Percentiles rank a stretch among this genome's conserved stretches.
phyloP scores from a whole-genome alignment of 1,140 invertebrate species.

The Harlomillsia oculata region DNA sequence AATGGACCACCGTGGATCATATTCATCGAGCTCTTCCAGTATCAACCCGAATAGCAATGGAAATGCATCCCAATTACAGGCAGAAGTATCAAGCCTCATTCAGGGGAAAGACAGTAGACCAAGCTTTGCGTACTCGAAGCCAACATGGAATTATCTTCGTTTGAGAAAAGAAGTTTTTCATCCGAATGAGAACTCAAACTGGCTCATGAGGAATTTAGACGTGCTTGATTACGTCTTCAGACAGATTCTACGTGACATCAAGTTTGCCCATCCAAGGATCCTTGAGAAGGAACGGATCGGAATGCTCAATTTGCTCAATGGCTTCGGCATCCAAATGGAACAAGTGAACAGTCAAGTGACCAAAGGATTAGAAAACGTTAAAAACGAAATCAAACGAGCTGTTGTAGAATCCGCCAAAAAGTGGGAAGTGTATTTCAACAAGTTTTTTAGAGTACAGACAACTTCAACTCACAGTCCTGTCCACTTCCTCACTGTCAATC shows the following conservation, averaged over 20 bases:
- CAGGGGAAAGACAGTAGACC: too few relatives aligned
- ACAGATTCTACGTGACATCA: neutral
- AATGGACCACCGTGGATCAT: too few relatives aligned
- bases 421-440: conserved; percentile 12
- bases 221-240: conserved; percentile 2
- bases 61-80: too few relatives aligned
- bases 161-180: conserved; percentile 18
- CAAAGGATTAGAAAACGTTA: neutral
- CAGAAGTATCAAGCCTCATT: too few relatives aligned
- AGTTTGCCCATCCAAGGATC: neutral
- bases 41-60: too few relatives aligned
- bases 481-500: too few relatives aligned
- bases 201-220: neutral
- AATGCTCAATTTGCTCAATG: conserved; percentile 25
- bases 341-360: neutral
- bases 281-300: neutral
- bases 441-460: neutral
- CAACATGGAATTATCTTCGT: too few relatives aligned
- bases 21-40: too few relatives aligned
- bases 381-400: neutral
- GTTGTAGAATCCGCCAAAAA: conserved; percentile 6
- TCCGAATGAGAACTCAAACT: conserved; percentile 4
- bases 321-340: conserved; percentile 1
- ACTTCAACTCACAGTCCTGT: too few relatives aligned
- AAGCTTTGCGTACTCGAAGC: too few relatives aligned